Evolutionary conservation across 2,797 vertebrate genomes (phyloP).

Genomic region (Gallinago nigripennis): DNA sequence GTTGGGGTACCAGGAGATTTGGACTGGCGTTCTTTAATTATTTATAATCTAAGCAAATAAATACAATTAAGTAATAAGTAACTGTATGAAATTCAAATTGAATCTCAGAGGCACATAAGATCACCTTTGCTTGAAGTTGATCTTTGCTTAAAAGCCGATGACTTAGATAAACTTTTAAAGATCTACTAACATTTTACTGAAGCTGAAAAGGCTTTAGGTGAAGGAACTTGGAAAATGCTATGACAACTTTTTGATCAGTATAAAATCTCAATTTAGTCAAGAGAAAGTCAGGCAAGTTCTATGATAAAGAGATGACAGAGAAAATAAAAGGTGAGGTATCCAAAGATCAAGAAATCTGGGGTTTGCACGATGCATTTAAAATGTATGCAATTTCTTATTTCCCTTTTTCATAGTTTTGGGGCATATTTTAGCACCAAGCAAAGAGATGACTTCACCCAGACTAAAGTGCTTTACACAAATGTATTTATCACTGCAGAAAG

Average conservation of each 20-base stretch:
- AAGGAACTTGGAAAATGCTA: background rate
- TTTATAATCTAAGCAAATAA: slow-evolving; percentile 52
- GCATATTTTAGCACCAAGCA: background rate
- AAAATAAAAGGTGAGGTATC: background rate
- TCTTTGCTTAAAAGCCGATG: background rate
- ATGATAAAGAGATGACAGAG: background rate
- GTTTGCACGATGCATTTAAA: background rate
- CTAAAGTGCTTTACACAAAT: background rate
- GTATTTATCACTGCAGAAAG: background rate
- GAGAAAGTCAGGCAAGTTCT: background rate
- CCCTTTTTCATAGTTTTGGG: background rate
- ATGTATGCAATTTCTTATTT: background rate
- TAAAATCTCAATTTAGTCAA: background rate
- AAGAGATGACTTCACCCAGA: background rate
- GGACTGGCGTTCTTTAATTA: background rate
- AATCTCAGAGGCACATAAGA: background rate
- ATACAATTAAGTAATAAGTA: slow-evolving; percentile 30
- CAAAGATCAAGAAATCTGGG: background rate
- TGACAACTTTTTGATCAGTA: background rate
- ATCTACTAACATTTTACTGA: background rate
- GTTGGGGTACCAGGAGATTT: slow-evolving; percentile 14
- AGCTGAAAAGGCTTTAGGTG: background rate
- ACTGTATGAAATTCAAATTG: background rate
- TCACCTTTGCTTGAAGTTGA: slow-evolving; percentile 12
- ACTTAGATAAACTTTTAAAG: slow-evolving; percentile 15